These are phyloP conservation scores for Oxyura jamaicensis DNA, from an alignment of 2,113 vertebrate species.

Conservation along the genomic window DNA sequence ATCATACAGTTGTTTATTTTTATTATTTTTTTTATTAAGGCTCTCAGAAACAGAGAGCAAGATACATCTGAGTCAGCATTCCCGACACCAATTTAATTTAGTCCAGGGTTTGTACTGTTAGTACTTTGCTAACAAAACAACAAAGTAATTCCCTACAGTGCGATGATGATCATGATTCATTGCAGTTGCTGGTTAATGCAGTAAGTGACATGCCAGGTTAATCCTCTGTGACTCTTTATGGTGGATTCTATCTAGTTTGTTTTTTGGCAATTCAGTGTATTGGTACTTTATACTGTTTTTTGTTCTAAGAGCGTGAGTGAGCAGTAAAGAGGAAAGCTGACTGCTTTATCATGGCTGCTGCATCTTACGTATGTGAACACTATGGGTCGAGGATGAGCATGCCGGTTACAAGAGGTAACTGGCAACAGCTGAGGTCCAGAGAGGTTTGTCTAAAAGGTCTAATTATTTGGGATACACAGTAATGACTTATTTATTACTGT, in stretches of 20 bases:
- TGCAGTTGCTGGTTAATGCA: constrained; percentile 25
- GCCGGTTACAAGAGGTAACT: background rate
- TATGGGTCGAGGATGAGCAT: background rate
- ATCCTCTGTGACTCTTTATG: background rate
- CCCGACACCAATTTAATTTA: background rate
- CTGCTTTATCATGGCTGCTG: background rate
- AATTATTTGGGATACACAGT: background rate
- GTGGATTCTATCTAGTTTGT: background rate
- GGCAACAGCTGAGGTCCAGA: background rate
- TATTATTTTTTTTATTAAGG: background rate
- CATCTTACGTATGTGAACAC: background rate
- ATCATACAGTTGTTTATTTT: background rate
- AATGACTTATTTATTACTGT: background rate
- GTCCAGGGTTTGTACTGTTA: background rate
- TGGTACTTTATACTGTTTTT: background rate
- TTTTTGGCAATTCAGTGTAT: background rate
- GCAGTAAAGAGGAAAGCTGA: background rate
- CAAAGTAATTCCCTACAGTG: background rate
- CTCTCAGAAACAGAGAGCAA: background rate
- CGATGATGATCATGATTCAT: background rate
- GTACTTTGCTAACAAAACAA: background rate
- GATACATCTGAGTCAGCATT: constrained; percentile 4
- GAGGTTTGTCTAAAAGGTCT: background rate
- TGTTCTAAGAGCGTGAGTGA: background rate
- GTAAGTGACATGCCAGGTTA: background rate